A percentile compares a stretch with the other conserved stretches of the same genome.
phyloP scores from a whole-genome alignment of 2,888 invertebrate species.

The Lasioglossum pauxillum region DNA sequence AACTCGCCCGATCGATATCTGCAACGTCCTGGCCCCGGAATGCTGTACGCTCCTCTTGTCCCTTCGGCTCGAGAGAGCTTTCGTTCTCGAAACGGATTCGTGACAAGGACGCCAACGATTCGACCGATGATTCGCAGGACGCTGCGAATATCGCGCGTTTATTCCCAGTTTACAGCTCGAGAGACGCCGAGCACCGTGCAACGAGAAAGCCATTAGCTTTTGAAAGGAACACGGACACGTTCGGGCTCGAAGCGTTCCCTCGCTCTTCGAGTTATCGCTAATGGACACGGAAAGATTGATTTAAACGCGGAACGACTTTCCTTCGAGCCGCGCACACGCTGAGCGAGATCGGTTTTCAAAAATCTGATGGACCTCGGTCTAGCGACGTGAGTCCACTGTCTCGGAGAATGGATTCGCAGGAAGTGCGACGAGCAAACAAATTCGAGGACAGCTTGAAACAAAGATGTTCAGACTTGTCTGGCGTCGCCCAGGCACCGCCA shows the following conservation, averaged over 20 bases:
- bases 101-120: neutral
- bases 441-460: no score
- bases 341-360: neutral
- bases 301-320: neutral
- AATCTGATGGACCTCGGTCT: neutral
- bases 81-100: slow-evolving; percentile 29
- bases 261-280: neutral
- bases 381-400: neutral
- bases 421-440: no score
- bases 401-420: neutral
- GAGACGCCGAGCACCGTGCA: neutral
- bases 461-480: no score
- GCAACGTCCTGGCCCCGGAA: slow-evolving; percentile 8
- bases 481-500: no score
- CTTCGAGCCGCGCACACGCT: neutral
- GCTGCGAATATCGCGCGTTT: neutral
- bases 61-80: slow-evolving; percentile 14
- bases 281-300: slow-evolving; percentile 13
- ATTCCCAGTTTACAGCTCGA: neutral
- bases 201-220: slow-evolving; percentile 15
- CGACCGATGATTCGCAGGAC: neutral
- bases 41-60: slow-evolving; percentile 20
- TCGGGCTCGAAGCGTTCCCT: neutral
- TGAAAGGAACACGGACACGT: slow-evolving; percentile 6
- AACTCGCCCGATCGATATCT: slow-evolving; percentile 52